Conservation (phyloP, 2,113 vertebrate genomes). For the Elgaria multicarinata region DNA sequence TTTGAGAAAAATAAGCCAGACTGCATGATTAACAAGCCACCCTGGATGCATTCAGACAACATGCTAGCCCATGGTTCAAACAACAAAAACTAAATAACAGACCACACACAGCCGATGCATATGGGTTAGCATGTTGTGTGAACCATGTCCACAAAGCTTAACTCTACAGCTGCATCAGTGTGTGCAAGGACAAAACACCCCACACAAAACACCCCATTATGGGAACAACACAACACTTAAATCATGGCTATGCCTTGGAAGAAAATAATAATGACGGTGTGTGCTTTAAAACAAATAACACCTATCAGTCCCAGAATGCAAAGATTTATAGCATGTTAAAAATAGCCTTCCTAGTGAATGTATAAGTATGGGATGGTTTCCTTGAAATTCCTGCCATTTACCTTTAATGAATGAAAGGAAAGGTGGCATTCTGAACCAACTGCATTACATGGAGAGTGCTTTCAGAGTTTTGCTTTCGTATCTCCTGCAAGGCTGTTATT, state of each 20-base stretch:
- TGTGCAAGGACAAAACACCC: too few relatives aligned
- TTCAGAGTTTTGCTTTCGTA: neutral
- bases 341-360: neutral
- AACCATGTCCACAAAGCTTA: too few relatives aligned
- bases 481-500: neutral
- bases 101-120: too few relatives aligned
- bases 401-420: neutral
- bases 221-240: neutral
- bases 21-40: too few relatives aligned
- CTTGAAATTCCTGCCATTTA: neutral
- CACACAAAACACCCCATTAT: neutral
- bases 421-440: neutral
- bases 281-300: neutral
- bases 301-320: neutral
- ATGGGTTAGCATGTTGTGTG: too few relatives aligned
- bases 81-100: too few relatives aligned
- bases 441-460: neutral
- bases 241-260: neutral
- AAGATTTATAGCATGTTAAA: neutral
- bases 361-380: neutral
- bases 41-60: too few relatives aligned
- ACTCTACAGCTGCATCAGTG: too few relatives aligned
- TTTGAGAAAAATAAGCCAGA: too few relatives aligned
- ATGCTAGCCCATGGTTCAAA: too few relatives aligned
- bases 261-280: neutral